Base-by-base conservation (phyloP, 2,888 invertebrate genomes). In the Hipparchia semele region DNA sequence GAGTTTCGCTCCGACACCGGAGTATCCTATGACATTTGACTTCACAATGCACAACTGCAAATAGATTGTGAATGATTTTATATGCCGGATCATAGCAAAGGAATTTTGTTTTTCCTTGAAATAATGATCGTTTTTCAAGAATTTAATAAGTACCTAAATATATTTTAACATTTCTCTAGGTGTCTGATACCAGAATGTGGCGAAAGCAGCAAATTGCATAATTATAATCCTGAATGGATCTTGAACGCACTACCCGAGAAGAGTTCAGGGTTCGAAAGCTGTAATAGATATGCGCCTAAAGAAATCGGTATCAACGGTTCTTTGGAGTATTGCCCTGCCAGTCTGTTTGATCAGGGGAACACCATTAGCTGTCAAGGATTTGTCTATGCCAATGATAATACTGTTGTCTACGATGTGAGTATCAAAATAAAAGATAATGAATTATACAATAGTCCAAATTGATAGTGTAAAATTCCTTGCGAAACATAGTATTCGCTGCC, bases 171-270 rank as follows among this genome's bases (percentile, higher is more conserved):
- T 70, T 69, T 49, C 75, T 33, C 33, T 60, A 94, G 94, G 80
- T 94, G 94, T 77, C 80, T 82, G 58, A 87, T 94, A 59, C 85
- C 89, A 13, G 90, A 90, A 78, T 94, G 94, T 77, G 94, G 78
- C 1, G 79, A 80, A 67, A 62, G 69, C 87, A 71, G 79, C 79
- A 62, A 78, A 23, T 64, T 69, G 6, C 75, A 75, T 10, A 71
- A 72, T 0, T 78, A 77, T 13, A 70, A 77, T 4, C 88, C 90
- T 12, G 79, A 79, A 10, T 91, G 91, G 91, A 80, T 91, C 71
- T 62, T 76, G 12, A 82, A 85, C 51, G 90, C 90, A 0, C 79
- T 91, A 75, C 91, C 91, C 8, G 77, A 77, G 62, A 84, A 83
- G 0, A 67, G 80, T 45, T 78, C 85, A 12, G 89, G 89, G n/a